phyloP scores from a whole-genome alignment of 2,888 invertebrate genomes.

The Hetaerina titia region DNA sequence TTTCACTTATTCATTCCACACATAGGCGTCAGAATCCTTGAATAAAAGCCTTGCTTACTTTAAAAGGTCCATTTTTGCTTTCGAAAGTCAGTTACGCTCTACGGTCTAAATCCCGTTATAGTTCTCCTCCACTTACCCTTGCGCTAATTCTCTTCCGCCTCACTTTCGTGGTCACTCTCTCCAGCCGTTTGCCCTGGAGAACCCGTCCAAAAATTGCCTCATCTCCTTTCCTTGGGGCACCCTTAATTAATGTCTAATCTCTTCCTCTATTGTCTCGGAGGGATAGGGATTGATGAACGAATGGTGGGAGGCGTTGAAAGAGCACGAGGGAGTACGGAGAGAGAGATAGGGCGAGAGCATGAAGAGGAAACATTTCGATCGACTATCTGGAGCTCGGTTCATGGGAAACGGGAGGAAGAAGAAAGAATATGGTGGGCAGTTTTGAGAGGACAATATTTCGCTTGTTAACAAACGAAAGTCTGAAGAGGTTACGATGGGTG shows the following conservation, averaged over 20 bases:
- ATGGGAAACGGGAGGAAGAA: neutral
- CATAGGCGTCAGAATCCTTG: no score
- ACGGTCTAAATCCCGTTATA: no score
- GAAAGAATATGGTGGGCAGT: neutral
- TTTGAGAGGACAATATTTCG: neutral
- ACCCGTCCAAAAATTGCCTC: neutral
- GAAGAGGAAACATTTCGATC: neutral
- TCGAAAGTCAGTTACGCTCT: no score
- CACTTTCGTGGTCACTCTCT: neutral
- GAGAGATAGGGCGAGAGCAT: neutral
- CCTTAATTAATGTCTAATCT: constrained; percentile 36
- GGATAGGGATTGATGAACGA: neutral
- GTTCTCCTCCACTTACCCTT: neutral
- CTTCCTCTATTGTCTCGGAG: constrained; percentile 23
- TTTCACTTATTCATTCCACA: no score
- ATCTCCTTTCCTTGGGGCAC: constrained; percentile 42
- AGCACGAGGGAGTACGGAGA: neutral
- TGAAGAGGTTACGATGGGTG: neutral
- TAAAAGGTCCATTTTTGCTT: no score
- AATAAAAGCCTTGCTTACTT: no score
- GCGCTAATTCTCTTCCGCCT: neutral
- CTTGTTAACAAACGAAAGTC: neutral
- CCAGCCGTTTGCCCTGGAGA: neutral
- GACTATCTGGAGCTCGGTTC: neutral
- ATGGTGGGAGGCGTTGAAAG: no score